phyloP scores from a whole-genome alignment of 2,797 vertebrate genomes.

The Capromys pilorides region DNA sequence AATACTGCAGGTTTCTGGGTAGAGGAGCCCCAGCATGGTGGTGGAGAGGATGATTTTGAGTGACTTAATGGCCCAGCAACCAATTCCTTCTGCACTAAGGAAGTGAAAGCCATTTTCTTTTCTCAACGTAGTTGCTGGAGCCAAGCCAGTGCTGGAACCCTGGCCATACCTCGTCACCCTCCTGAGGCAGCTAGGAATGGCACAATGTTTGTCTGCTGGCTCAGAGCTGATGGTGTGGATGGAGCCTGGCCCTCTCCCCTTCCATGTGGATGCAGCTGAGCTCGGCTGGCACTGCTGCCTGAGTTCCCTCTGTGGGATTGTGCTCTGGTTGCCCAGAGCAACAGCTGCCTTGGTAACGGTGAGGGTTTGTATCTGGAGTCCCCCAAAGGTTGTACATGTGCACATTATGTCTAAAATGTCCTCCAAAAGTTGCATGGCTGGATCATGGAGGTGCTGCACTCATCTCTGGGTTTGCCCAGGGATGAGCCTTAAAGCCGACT shows the following conservation, averaged over 20 bases:
- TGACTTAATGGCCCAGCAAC: background rate
- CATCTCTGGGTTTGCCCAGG: background rate
- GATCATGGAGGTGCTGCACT: background rate
- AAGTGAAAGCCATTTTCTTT: conserved; percentile 34
- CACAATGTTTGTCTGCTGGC: background rate
- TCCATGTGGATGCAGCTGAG: background rate
- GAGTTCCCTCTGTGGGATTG: background rate
- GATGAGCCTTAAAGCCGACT: background rate
- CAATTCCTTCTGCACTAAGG: conserved; percentile 47
- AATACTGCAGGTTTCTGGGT: background rate
- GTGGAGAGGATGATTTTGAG: background rate
- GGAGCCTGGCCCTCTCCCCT: background rate
- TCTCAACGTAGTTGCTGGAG: background rate
- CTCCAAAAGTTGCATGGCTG: background rate
- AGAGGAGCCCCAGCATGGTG: background rate
- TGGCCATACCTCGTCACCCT: background rate
- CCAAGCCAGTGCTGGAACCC: background rate
- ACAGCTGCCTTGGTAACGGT: background rate
- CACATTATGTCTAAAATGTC: background rate
- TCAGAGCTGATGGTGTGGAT: background rate
- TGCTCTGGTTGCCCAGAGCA: background rate
- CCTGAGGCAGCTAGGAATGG: background rate
- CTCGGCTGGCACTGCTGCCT: background rate
- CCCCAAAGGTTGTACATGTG: background rate
- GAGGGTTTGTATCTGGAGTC: background rate